Evolutionary conservation across 2,113 vertebrate genomes (phyloP), one percentile per base, ranked within the genome.

Genomic region (Hippopotamus amphibius): DNA sequence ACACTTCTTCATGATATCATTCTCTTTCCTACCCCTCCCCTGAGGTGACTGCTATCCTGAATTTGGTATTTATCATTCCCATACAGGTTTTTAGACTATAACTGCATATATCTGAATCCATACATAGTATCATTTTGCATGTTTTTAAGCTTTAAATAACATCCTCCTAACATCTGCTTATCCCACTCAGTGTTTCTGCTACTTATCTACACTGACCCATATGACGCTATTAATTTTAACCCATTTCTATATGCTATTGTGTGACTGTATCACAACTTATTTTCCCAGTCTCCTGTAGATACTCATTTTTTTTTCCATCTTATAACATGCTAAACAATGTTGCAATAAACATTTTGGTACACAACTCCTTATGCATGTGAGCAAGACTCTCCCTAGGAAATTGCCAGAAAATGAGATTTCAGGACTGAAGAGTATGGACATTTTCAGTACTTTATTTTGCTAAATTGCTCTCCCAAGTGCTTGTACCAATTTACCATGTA

Each of bases 121-220:
- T 37, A 80, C 7, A 83, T 11, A 86, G 53, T 37, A 9, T 53
- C 74, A 7, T 77, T 65, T 79, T 94, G 50, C 24, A 90, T 61
- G 43, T 74, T 93, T 90, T 91, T 43, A 81, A 86, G 88, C 15
- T 76, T 84, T 76, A 82, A 77, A 57, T 63, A 50, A 71, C 11
- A 69, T 76, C 10, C 15, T 92, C 59, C 87, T 79, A 87, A 87
- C 2, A 43, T 86, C 65, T 83, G 55, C 37, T 97, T 92, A 53
- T 83, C 69, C 30, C 30, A 83, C 26, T 72, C 37, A 84, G 2
- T 81, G n/a, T 81, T 68, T 92, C 72, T 88, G 65, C 88, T 57
- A 63, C 48, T 63, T 76, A 63, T 28, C 19, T 3, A 63, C 14
- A 50, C 3, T 43, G 61, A 88, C 69, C 13, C 28, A 85, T 41